Conservation (phyloP, 2,888 invertebrate genomes). For the Timandra comae region DNA sequence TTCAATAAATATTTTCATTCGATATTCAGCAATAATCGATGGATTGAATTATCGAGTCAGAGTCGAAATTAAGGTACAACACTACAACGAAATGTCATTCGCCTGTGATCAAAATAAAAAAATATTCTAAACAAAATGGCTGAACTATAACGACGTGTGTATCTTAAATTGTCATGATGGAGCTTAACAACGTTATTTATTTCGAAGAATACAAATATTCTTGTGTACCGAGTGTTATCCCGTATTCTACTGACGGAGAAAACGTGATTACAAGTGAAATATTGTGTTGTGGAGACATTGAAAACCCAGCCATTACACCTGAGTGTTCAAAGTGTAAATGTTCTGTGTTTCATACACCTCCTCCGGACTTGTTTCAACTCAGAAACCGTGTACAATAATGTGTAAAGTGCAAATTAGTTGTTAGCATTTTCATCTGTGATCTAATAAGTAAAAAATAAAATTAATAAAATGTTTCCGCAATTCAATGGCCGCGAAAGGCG, state of each 20-base stretch:
- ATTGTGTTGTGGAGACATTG: constrained; percentile 38
- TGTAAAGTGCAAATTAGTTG: constrained; percentile 12
- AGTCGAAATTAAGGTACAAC: not conserved
- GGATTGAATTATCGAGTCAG: not conserved
- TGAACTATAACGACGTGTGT: constrained; percentile 70
- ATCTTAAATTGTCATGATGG: constrained; percentile 61
- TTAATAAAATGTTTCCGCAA: constrained; percentile 44
- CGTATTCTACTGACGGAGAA: constrained; percentile 25
- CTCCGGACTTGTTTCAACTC: constrained; percentile 42
- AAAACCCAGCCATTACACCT: constrained; percentile 32
- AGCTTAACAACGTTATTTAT: constrained; percentile 51
- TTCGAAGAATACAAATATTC: constrained; percentile 45
- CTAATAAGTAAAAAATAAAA: constrained; percentile 27
- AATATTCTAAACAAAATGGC: constrained; percentile 59
- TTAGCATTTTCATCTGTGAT: constrained; percentile 21
- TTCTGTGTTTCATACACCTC: constrained; percentile 46
- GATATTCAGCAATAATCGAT: no score
- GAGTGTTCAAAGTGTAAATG: constrained; percentile 28
- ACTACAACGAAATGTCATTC: constrained; percentile 6
- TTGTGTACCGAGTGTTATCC: constrained; percentile 27
- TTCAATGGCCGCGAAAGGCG: constrained; percentile 52
- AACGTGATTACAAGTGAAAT: constrained; percentile 40
- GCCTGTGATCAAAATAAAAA: no score
- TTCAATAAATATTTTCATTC: no score
- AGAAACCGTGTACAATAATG: constrained; percentile 18